These are phyloP conservation scores for Eupithecia centaureata DNA, from an alignment of 2,888 invertebrate species.

Conservation along the genomic window DNA sequence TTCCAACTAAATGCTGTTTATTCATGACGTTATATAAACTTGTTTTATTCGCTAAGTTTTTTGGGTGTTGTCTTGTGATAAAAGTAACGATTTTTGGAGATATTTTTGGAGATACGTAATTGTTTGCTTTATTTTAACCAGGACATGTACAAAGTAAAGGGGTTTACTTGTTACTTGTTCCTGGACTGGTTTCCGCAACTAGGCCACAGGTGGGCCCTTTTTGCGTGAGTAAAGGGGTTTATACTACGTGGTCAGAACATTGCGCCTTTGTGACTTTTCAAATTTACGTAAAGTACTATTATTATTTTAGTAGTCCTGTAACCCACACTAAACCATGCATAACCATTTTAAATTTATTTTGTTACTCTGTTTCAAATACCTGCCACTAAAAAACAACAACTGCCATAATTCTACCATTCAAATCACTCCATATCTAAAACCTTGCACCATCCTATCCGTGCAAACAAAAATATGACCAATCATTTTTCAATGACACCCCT, in stretches of 20 bases:
- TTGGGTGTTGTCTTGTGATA: neutral
- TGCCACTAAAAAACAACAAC: neutral
- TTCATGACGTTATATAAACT: constrained; percentile 9
- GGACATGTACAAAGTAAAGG: neutral
- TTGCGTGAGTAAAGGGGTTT: no score
- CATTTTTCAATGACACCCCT: constrained; percentile 71
- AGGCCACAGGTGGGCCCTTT: no score
- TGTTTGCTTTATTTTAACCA: neutral
- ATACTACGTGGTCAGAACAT: neutral
- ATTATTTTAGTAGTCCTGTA: neutral
- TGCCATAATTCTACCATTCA: neutral
- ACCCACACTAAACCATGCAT: neutral
- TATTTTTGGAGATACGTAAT: neutral
- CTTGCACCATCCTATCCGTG: constrained; percentile 24
- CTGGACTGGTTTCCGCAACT: no score
- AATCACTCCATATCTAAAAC: constrained; percentile 16
- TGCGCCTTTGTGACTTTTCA: neutral
- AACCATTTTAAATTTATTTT: neutral
- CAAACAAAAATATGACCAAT: constrained; percentile 54
- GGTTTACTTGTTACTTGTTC: no score
- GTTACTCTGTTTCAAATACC: neutral
- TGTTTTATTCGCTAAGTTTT: neutral
- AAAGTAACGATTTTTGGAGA: neutral
- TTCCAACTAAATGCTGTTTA: constrained; percentile 20
- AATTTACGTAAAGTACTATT: neutral